phyloP scores from a whole-genome alignment of 2,797 vertebrate genomes.

The Emydoidea blandingii region DNA sequence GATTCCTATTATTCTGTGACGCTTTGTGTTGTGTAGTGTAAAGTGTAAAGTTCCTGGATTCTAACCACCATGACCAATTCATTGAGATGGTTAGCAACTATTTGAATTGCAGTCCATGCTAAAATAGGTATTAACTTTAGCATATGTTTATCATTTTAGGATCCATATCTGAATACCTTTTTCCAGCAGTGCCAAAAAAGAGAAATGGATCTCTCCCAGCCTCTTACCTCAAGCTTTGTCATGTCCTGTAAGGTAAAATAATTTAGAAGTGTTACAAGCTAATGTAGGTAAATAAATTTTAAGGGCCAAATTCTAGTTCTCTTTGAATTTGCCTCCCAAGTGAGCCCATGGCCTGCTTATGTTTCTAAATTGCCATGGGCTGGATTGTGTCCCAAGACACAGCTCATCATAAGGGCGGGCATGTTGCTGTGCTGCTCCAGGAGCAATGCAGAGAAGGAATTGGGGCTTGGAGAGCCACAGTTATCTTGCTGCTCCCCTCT shows the following conservation, averaged over 20 bases:
- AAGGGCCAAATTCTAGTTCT: not conserved
- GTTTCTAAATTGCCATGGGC: not conserved
- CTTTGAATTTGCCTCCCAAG: not conserved
- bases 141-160: slow-evolving; percentile 82
- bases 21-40: not conserved
- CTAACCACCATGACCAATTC: not conserved
- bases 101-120: not conserved
- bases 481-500: not conserved
- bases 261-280: not conserved
- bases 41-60: not conserved
- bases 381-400: not conserved
- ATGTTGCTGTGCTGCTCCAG: not conserved
- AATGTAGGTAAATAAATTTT: accelerated
- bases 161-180: slow-evolving; percentile 94
- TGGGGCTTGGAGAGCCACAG: not conserved
- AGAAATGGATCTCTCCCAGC: slow-evolving; percentile 90
- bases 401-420: not conserved
- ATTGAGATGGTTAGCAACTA: not conserved
- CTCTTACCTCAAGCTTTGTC: slow-evolving; percentile 93
- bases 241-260: slow-evolving; percentile 92
- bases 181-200: slow-evolving; percentile 98
- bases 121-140: not conserved
- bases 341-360: not conserved
- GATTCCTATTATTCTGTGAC: not conserved
- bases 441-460: not conserved